Percentiles rank a stretch among this genome's conserved stretches.
These are phyloP conservation scores for Caiman crocodilus DNA, from an alignment of 2,797 vertebrate species.

Conservation along the genomic window DNA sequence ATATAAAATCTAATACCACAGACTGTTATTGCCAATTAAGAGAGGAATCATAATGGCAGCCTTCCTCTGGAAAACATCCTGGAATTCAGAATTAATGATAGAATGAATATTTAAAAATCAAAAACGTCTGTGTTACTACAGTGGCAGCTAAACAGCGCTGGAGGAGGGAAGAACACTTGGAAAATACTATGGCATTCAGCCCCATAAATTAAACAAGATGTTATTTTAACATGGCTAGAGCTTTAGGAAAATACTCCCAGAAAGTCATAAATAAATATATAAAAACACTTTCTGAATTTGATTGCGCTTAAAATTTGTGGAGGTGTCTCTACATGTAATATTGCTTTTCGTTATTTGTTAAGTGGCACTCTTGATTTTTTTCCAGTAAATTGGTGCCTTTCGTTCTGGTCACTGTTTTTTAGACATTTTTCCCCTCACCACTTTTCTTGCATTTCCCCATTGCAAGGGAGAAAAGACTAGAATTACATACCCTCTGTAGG, in stretches of 20 bases:
- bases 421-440: not conserved
- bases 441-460: not conserved
- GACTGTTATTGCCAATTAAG: not conserved
- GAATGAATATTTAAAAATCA: not conserved
- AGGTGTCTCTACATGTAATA: not conserved
- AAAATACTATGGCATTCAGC: not conserved
- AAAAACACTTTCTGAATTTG: not conserved
- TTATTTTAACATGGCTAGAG: not conserved
- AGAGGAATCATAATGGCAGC: not conserved
- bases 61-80: not conserved
- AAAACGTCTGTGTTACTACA: not conserved
- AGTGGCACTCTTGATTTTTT: not conserved
- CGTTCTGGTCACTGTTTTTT: not conserved
- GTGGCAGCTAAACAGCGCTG: not conserved
- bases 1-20: not conserved
- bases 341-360: not conserved
- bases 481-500: not conserved
- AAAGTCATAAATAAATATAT: not conserved
- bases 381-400: not conserved
- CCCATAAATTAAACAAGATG: not conserved
- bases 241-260: not conserved
- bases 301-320: not conserved
- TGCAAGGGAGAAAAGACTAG: not conserved
- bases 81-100: not conserved
- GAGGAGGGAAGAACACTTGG: not conserved